Conservation (phyloP, 2,797 vertebrate species). For the Natrix natrix region DNA sequence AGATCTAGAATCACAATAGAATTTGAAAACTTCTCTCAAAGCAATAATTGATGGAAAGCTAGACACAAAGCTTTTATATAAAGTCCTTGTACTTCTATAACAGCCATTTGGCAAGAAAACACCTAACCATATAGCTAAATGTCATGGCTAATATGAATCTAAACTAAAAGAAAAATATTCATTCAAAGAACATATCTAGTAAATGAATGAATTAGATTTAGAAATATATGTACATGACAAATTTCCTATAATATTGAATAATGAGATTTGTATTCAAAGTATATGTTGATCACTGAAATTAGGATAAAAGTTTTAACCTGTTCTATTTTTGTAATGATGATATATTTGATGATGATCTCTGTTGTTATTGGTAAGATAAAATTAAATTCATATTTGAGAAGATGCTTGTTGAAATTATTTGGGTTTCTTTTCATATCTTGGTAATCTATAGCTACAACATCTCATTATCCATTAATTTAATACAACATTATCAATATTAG, state of each 20-base stretch:
- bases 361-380: background rate
- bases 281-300: conserved; percentile 33
- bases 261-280: conserved; percentile 28
- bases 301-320: conserved; percentile 28
- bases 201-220: background rate
- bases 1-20: background rate
- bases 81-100: background rate
- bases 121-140: background rate
- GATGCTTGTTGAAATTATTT: background rate
- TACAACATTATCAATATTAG: background rate
- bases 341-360: background rate
- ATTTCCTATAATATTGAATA: conserved; percentile 26
- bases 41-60: background rate
- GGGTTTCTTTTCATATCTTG: conserved; percentile 25
- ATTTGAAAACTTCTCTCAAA: background rate
- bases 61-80: background rate
- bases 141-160: background rate
- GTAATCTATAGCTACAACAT: conserved; percentile 7
- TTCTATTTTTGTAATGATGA: background rate
- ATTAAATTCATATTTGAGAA: conserved; percentile 19
- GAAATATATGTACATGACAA: background rate
- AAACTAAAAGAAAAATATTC: background rate
- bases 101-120: background rate
- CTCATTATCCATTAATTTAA: background rate
- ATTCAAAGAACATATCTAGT: background rate